phyloP scores from a whole-genome alignment of 2,888 invertebrate genomes.

The Frankliniella fusca region DNA sequence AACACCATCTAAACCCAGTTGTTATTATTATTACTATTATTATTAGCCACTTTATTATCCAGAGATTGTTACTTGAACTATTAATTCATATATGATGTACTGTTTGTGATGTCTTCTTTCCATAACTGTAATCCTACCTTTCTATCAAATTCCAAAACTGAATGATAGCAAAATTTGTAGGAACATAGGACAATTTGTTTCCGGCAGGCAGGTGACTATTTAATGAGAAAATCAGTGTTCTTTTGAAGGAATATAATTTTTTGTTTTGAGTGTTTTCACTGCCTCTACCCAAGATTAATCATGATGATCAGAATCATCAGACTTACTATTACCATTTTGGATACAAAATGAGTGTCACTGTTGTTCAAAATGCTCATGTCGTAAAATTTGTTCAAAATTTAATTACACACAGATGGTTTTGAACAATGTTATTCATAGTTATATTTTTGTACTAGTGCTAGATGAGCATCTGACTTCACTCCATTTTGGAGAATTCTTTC shows the following conservation, averaged over 20 bases:
- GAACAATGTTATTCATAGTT: constrained; percentile 21
- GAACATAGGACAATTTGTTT: not conserved
- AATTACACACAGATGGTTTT: not conserved
- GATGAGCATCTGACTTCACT: not conserved
- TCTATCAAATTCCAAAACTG: not conserved
- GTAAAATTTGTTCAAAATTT: not conserved
- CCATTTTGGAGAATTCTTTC: not conserved
- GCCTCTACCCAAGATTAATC: not conserved
- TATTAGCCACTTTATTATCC: constrained; percentile 8
- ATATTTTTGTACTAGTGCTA: constrained; percentile 18
- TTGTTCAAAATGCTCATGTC: not conserved
- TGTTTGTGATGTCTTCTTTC: not conserved
- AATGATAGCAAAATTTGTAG: not conserved
- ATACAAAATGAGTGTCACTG: not conserved
- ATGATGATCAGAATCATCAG: not conserved
- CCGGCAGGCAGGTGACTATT: no score
- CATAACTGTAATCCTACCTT: not conserved
- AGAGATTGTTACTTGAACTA: constrained; percentile 13
- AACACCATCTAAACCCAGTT: constrained; percentile 8
- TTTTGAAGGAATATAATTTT: not conserved
- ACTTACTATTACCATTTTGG: not conserved
- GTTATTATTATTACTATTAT: constrained; percentile 11
- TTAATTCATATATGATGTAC: constrained; percentile 2
- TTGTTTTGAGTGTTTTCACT: not conserved
- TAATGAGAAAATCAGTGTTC: not conserved